A percentile compares a stretch with the other conserved stretches of the same genome.
Conservation (phyloP, 2,113 vertebrate species). For the Lagopus leucura region DNA sequence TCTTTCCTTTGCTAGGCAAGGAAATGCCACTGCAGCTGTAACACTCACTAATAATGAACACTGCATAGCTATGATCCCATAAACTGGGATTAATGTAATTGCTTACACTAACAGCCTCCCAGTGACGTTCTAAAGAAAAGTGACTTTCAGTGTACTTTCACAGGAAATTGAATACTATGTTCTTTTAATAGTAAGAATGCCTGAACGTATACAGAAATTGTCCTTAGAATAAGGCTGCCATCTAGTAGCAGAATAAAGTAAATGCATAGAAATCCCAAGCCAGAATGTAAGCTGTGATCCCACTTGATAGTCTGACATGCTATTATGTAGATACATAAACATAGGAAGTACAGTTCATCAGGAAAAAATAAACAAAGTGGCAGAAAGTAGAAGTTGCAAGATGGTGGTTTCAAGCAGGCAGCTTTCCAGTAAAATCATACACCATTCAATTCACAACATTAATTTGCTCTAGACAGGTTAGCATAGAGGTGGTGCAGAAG, state of each 20-base stretch:
- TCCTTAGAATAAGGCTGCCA: constrained; percentile 34
- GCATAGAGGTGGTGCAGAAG: neutral
- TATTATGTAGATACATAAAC: neutral
- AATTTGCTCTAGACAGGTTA: neutral
- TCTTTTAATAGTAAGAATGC: neutral
- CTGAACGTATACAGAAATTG: neutral
- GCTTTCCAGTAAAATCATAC: neutral
- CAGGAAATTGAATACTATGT: neutral
- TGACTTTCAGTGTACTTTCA: neutral
- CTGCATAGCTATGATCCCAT: neutral
- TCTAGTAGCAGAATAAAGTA: constrained; percentile 18
- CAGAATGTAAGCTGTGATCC: neutral
- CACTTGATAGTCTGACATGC: neutral
- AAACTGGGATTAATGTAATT: neutral
- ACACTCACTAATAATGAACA: neutral
- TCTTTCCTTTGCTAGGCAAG: neutral
- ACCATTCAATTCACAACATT: neutral
- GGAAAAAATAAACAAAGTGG: neutral
- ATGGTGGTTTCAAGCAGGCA: neutral
- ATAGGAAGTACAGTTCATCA: neutral
- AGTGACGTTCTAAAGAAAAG: neutral
- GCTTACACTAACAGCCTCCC: neutral
- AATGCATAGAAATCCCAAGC: neutral
- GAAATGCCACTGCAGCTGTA: neutral
- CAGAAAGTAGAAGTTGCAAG: neutral